These are phyloP conservation scores for Balaeniceps rex DNA, from an alignment of 2,113 vertebrate species.

Conservation along the genomic window DNA sequence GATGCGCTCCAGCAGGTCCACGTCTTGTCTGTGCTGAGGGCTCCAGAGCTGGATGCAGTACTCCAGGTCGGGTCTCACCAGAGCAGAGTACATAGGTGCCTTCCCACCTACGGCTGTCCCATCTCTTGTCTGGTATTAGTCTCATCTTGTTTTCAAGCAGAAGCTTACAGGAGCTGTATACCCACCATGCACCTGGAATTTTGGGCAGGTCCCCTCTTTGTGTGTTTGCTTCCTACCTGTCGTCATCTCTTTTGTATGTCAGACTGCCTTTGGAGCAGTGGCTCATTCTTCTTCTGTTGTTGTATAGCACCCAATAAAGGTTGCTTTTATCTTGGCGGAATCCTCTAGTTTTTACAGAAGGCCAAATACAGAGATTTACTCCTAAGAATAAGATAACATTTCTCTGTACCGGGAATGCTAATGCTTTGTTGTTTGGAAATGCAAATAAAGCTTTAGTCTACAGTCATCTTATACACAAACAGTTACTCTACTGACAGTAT, in stretches of 20 bases:
- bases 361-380: background rate
- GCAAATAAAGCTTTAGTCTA: background rate
- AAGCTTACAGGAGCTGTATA: background rate
- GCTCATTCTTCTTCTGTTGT: background rate
- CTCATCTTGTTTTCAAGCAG: background rate
- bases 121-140: background rate
- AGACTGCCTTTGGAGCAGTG: background rate
- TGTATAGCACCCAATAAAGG: background rate
- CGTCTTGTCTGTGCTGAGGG: no score
- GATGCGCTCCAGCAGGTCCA: no score
- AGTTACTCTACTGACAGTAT: background rate
- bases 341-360: background rate
- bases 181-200: fast-evolving
- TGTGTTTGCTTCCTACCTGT: background rate
- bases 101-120: background rate
- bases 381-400: background rate
- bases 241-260: background rate
- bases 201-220: background rate
- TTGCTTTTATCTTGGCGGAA: background rate
- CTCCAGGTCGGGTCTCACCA: no score
- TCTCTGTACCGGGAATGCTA: background rate
- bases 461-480: background rate
- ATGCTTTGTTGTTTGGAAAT: background rate
- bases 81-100: background rate
- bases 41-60: no score